These are phyloP conservation scores for Pollenia griseotomentosa DNA, from an alignment of 2,888 invertebrate genomes.

Conservation along the genomic window DNA sequence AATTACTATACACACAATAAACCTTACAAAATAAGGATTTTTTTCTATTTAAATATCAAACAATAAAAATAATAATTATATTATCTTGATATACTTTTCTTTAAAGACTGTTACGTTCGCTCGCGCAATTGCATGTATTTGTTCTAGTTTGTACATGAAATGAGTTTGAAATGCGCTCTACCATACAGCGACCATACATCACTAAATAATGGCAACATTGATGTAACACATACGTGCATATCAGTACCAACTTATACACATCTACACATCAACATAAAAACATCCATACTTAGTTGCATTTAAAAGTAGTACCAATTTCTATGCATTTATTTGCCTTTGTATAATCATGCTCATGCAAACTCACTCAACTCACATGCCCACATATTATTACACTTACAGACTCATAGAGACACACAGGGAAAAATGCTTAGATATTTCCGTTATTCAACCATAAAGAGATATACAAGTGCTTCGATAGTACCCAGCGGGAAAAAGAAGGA, in stretches of 20 bases:
- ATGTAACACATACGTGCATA: conserved; percentile 42
- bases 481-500: no score
- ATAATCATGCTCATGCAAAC: conserved; percentile 15
- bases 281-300: conserved; percentile 17
- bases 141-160: conserved; percentile 32
- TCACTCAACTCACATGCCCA: background rate
- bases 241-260: conserved; percentile 3
- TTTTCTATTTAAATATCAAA: no score
- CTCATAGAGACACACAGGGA: background rate
- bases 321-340: conserved; percentile 20
- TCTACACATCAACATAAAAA: background rate
- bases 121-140: background rate
- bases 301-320: conserved; percentile 41
- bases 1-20: no score
- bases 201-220: conserved; percentile 53
- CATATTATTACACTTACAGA: background rate
- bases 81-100: no score
- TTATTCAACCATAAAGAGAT: conserved; percentile 43
- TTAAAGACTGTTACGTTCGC: background rate
- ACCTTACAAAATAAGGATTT: no score
- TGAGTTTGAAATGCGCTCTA: conserved; percentile 20
- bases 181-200: conserved; percentile 27
- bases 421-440: conserved; percentile 23
- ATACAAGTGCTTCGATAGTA: conserved; percentile 14
- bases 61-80: no score